Evolutionary conservation across 2,113 vertebrate species (phyloP).

Genomic region (Shinisaurus crocodilurus): DNA sequence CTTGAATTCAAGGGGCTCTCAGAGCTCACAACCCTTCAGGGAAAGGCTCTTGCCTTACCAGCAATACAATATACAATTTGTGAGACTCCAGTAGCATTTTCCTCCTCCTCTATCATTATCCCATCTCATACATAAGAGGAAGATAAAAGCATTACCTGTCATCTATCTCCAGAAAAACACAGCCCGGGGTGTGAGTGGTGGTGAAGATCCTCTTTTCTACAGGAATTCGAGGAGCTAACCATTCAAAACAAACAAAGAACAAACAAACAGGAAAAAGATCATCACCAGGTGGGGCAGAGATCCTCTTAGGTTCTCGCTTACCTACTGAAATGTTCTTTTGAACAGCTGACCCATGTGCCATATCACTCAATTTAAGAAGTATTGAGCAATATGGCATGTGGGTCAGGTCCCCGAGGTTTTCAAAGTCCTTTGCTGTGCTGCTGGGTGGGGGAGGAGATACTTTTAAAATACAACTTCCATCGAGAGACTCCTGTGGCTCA

Average conservation of each 20-base stretch:
- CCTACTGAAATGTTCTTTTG: neutral
- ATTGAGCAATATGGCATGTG: too few species aligned
- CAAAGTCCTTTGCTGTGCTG: neutral
- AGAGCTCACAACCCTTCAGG: neutral
- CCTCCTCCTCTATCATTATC: neutral
- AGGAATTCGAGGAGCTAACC: slow-evolving; percentile 87
- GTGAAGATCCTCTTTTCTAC: slow-evolving; percentile 93
- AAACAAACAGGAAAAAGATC: slow-evolving; percentile 2
- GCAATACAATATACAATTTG: neutral
- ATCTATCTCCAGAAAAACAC: slow-evolving; percentile 92
- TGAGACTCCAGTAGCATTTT: slow-evolving; percentile 20
- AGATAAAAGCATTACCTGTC: slow-evolving; percentile 80
- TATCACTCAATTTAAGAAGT: too few species aligned
- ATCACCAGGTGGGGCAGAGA: neutral
- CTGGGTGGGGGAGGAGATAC: neutral
- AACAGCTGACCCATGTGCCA: neutral
- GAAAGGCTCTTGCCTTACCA: neutral
- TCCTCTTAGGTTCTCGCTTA: neutral
- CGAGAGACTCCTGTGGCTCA: neutral
- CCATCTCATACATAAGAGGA: neutral
- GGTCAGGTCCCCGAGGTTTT: too few species aligned
- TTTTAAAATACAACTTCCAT: too few species aligned
- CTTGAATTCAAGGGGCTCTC: neutral
- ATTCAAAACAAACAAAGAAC: slow-evolving; percentile 37
- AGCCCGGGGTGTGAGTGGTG: slow-evolving; percentile 90